These are phyloP conservation scores for Oscheius sp. DNA, from an alignment of 2,888 invertebrate species.

Conservation along the genomic window DNA sequence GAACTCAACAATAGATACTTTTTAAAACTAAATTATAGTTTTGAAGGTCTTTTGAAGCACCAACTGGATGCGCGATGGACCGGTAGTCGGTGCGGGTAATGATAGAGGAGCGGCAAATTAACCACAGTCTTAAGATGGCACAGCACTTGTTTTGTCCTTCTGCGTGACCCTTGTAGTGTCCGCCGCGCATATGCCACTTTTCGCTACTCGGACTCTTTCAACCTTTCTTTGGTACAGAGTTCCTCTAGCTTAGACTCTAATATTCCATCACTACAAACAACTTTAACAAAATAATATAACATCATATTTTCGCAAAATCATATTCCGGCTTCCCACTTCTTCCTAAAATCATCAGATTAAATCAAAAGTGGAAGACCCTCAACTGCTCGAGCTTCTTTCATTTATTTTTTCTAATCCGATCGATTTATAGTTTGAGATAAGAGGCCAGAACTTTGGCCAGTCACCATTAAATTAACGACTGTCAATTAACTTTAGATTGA, in stretches of 20 bases:
- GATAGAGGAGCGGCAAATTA: constrained; percentile 25
- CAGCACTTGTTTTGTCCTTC: constrained; percentile 19
- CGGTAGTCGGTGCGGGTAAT: constrained; percentile 5
- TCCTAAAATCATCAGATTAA: too few relatives aligned
- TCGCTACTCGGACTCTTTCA: constrained; percentile 14
- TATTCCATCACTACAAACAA: too few relatives aligned
- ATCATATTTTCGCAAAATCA: too few relatives aligned
- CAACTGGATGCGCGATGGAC: too few relatives aligned
- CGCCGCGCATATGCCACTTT: constrained; percentile 13
- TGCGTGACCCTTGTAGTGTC: constrained; percentile 14
- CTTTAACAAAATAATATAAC: not conserved
- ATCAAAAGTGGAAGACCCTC: not conserved
- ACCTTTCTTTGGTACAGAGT: not conserved
- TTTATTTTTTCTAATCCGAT: too few relatives aligned
- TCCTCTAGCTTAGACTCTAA: constrained; percentile 13
- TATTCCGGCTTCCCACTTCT: too few relatives aligned
- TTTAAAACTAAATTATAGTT: too few relatives aligned
- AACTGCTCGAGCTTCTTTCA: not conserved
- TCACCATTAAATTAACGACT: constrained; percentile 21
- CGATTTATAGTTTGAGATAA: too few relatives aligned
- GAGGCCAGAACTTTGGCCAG: constrained; percentile 16
- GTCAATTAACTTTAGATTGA: constrained; percentile 25
- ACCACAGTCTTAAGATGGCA: constrained; percentile 29
- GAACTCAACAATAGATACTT: too few relatives aligned
- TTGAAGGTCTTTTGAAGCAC: too few relatives aligned